Percentiles rank a stretch among this genome's conserved stretches.
Conservation (phyloP, 2,888 invertebrate genomes). For the Galeruca laticollis region DNA sequence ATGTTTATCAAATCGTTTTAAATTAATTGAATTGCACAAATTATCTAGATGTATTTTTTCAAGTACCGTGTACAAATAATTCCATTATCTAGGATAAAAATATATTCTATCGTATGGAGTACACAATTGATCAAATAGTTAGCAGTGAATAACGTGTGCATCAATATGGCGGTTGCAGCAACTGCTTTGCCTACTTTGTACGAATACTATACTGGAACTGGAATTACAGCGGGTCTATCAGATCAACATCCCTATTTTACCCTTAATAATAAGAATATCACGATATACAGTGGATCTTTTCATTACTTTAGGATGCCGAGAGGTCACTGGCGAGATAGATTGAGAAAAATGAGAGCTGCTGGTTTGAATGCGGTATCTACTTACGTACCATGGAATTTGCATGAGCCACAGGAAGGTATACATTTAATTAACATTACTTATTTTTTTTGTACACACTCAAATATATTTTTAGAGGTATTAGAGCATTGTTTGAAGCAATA, state of each 20-base stretch:
- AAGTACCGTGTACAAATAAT: too few species aligned
- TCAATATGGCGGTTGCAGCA: not conserved
- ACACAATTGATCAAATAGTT: not conserved
- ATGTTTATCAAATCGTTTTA: too few species aligned
- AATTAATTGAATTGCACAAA: too few species aligned
- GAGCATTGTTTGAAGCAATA: too few species aligned
- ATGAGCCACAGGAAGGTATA: slow-evolving; percentile 75
- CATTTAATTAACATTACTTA: not conserved
- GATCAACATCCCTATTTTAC: slow-evolving; percentile 60
- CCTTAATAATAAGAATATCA: slow-evolving; percentile 65
- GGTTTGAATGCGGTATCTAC: slow-evolving; percentile 90
- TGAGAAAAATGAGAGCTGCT: slow-evolving; percentile 81
- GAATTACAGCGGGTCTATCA: slow-evolving; percentile 58
- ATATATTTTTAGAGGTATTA: too few species aligned
- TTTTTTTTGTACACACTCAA: not conserved
- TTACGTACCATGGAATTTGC: slow-evolving; percentile 89
- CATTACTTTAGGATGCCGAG: slow-evolving; percentile 89
- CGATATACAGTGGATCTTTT: slow-evolving; percentile 71
- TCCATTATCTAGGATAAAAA: too few species aligned
- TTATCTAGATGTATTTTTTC: too few species aligned
- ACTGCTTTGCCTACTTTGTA: slow-evolving; percentile 54
- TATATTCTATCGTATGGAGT: not conserved
- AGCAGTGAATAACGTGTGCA: not conserved
- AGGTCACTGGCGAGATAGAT: slow-evolving; percentile 82
- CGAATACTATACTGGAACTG: slow-evolving; percentile 65